Evolutionary conservation across 2,888 invertebrate genomes (phyloP).

Genomic region (Pegoplata infirma): DNA sequence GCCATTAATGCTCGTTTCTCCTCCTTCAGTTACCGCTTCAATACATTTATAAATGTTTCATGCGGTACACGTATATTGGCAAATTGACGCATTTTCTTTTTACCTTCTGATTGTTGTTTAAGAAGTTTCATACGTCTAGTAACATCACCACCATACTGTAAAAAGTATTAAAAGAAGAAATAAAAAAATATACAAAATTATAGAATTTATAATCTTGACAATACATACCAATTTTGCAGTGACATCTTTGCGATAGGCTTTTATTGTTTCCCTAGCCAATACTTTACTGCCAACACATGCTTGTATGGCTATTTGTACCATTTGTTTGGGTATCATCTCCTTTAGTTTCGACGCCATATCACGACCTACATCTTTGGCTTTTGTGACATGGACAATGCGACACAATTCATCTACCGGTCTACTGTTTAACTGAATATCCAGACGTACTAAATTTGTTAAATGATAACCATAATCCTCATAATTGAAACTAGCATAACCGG

Average conservation of each 20-base stretch:
- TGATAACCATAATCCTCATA: constrained; percentile 94
- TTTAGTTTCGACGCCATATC: constrained; percentile 86
- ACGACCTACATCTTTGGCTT: constrained; percentile 83
- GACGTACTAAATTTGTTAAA: constrained; percentile 87
- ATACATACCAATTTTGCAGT: constrained; percentile 93
- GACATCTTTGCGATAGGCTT: constrained; percentile 94
- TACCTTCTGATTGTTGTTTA: constrained; percentile 94
- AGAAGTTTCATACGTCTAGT: constrained; percentile 93
- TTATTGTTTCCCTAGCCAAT: constrained; percentile 90
- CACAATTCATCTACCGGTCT: constrained; percentile 89
- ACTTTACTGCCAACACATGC: constrained; percentile 88
- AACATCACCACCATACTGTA: constrained; percentile 94
- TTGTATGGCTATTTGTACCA: constrained; percentile 93
- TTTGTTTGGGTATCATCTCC: constrained; percentile 92
- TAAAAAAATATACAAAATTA: constrained; percentile 37
- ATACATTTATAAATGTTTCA: constrained; percentile 94
- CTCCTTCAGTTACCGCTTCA: constrained; percentile 82
- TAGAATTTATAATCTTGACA: constrained; percentile 81
- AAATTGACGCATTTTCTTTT: constrained; percentile 93
- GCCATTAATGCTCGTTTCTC: not conserved
- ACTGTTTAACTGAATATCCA: constrained; percentile 87
- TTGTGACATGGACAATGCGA: constrained; percentile 86
- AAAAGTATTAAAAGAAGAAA: constrained; percentile 52
- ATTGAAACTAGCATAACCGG: constrained; percentile 97
- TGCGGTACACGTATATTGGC: constrained; percentile 95